phyloP scores from a whole-genome alignment of 2,888 invertebrate species.

The Andrena chrysosceles region DNA sequence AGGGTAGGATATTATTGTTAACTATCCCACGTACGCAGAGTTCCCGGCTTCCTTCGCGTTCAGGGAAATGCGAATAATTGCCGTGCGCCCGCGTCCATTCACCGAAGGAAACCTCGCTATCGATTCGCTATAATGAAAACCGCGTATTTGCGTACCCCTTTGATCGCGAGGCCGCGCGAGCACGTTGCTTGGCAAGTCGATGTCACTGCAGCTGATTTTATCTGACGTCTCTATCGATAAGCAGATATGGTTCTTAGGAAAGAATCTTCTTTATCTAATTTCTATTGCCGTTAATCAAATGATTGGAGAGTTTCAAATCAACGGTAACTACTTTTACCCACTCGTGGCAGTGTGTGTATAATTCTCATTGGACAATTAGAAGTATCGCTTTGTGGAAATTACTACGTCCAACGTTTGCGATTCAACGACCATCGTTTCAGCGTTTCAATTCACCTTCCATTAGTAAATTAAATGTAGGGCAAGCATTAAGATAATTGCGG shows the following conservation, averaged over 20 bases:
- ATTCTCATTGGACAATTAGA: too few relatives aligned
- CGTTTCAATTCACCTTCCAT: not conserved
- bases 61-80: not conserved
- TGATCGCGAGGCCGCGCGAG: conserved; percentile 23
- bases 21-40: not conserved
- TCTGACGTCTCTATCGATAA: not conserved
- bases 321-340: too few relatives aligned
- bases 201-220: not conserved
- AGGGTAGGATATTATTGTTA: conserved; percentile 47
- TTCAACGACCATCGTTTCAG: too few relatives aligned
- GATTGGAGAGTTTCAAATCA: too few relatives aligned
- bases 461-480: not conserved
- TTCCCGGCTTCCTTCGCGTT: not conserved
- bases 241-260: not conserved
- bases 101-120: conserved; percentile 32
- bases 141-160: conserved; percentile 15
- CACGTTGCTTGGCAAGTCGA: not conserved
- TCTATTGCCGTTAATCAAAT: too few relatives aligned
- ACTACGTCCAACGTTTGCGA: too few relatives aligned
- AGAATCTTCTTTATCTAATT: not conserved
- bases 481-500: conserved; percentile 14
- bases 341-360: too few relatives aligned
- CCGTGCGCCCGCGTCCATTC: not conserved
- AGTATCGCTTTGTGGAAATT: too few relatives aligned
- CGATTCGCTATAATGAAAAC: conserved; percentile 41